phyloP scores from a whole-genome alignment of 2,113 vertebrate genomes.

The Thermophis baileyi region DNA sequence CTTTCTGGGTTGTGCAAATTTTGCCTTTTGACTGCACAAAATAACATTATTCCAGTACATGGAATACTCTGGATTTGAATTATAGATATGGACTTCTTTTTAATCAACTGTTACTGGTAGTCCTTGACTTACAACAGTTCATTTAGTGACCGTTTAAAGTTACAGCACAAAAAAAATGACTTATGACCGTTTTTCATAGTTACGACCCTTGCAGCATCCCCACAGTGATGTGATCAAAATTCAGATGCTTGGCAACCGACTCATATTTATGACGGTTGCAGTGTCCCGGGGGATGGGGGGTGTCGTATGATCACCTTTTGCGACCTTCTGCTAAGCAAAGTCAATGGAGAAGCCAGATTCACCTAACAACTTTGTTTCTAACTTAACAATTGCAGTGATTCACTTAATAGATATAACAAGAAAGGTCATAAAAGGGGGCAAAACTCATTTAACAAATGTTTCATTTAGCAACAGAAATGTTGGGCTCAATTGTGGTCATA shows the following conservation, averaged over 20 bases:
- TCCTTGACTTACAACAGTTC: background rate
- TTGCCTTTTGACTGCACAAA: background rate
- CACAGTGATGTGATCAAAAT: background rate
- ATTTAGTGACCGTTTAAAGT: background rate
- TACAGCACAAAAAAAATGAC: background rate
- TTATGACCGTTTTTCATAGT: background rate
- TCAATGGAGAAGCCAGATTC: background rate
- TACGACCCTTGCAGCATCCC: background rate
- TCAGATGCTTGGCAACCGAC: too few relatives aligned
- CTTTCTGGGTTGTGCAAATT: background rate
- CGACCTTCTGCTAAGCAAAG: background rate
- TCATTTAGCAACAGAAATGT: background rate
- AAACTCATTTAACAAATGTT: background rate
- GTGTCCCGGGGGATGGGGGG: too few relatives aligned
- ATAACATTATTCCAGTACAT: background rate
- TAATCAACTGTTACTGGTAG: background rate
- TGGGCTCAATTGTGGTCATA: background rate
- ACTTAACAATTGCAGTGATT: background rate
- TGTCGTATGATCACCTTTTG: background rate
- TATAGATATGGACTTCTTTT: background rate
- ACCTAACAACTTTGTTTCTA: too few relatives aligned
- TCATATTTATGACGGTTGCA: too few relatives aligned
- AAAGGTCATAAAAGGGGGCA: background rate
- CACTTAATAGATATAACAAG: background rate
- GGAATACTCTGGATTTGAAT: too few relatives aligned